Evolutionary conservation across 2,797 vertebrate genomes (phyloP).

Genomic region (Mormyrops attenuatus): DNA sequence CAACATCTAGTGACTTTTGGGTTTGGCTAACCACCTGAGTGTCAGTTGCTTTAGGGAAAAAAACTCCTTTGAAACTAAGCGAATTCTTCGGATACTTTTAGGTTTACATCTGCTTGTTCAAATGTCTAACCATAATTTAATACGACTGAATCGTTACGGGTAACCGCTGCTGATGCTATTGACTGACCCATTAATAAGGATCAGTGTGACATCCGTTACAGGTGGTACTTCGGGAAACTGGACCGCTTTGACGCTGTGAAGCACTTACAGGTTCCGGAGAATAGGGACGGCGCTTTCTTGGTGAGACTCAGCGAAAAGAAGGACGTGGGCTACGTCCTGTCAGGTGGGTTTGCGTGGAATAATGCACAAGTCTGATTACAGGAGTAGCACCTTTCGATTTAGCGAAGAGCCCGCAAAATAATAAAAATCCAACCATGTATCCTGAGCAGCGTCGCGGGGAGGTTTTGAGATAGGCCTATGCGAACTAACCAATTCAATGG

Average conservation of each 20-base stretch:
- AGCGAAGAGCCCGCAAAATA: background rate
- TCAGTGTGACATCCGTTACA: slow-evolving; percentile 31
- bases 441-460: background rate
- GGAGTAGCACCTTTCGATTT: background rate
- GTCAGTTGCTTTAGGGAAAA: background rate
- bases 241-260: slow-evolving; percentile 61
- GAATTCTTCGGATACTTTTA: background rate
- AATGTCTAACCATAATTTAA: background rate
- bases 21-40: background rate
- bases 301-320: slow-evolving; percentile 66
- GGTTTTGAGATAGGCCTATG: background rate
- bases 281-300: slow-evolving; percentile 59
- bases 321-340: slow-evolving; percentile 58
- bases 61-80: background rate
- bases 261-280: slow-evolving; percentile 52
- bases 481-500: background rate
- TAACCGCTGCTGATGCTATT: background rate
- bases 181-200: background rate
- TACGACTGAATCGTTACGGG: background rate
- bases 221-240: slow-evolving; percentile 73
- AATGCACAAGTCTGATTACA: background rate
- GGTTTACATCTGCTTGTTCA: background rate
- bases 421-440: background rate
- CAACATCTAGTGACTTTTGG: background rate
- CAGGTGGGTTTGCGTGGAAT: slow-evolving; percentile 47